phyloP scores from a whole-genome alignment of 2,888 invertebrate species.

The Euplagia quadripunctaria region DNA sequence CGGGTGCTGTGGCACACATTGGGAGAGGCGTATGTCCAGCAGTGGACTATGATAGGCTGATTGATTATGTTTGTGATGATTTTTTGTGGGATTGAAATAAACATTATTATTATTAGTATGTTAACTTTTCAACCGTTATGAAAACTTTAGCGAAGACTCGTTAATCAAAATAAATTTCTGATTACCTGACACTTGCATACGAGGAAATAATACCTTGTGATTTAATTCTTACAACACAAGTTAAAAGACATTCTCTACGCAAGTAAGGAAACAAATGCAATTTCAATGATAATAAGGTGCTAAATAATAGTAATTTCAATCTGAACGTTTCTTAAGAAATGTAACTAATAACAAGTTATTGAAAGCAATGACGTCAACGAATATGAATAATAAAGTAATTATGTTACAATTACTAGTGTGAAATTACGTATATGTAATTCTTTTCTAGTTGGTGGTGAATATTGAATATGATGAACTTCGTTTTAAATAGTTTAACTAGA shows the following conservation, averaged over 20 bases:
- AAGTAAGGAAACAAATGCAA: conserved; percentile 52
- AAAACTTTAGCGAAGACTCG: background rate
- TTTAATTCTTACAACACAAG: conserved; percentile 26
- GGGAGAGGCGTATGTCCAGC: too few species aligned
- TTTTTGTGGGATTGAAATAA: too few species aligned
- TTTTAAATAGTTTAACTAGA: too few species aligned
- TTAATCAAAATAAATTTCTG: background rate
- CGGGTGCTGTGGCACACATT: too few species aligned
- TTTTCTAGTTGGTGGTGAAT: too few species aligned
- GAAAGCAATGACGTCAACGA: conserved; percentile 37
- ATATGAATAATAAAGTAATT: conserved; percentile 47
- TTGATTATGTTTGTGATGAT: too few species aligned
- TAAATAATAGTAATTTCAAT: conserved; percentile 59
- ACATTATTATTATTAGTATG: too few species aligned
- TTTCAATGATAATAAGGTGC: conserved; percentile 56
- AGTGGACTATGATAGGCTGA: too few species aligned
- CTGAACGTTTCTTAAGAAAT: conserved; percentile 54
- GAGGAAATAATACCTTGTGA: conserved; percentile 28
- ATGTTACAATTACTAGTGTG: conserved; percentile 36
- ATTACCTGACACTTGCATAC: conserved; percentile 6
- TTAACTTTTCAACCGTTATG: too few species aligned
- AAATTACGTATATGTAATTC: conserved; percentile 23
- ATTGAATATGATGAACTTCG: too few species aligned
- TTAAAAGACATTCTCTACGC: conserved; percentile 38
- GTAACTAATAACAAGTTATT: conserved; percentile 48